A percentile compares a stretch with the other conserved stretches of the same genome.
Evolutionary conservation across 2,797 vertebrate genomes (phyloP).

Genomic region (Spondyliosoma cantharus): DNA sequence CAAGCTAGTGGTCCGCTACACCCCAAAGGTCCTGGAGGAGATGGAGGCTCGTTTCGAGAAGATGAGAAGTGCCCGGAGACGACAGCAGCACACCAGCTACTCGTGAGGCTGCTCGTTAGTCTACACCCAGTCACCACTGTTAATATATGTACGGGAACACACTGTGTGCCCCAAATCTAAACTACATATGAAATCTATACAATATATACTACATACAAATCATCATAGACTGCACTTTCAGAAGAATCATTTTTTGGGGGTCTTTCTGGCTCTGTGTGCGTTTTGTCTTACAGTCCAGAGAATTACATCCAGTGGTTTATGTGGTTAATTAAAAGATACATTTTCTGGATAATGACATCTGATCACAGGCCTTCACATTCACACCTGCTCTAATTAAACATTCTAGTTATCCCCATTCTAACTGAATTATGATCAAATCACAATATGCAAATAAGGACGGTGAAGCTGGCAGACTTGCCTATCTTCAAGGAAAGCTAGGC

Average conservation of each 20-base stretch:
- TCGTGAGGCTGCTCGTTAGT: conserved; percentile 83
- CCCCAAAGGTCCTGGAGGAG: conserved; percentile 93
- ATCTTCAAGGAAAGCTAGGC: neutral
- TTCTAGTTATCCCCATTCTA: neutral
- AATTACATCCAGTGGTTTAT: too few species aligned
- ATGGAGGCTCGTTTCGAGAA: conserved; percentile 97
- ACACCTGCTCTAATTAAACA: too few species aligned
- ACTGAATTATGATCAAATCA: neutral
- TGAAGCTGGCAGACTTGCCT: neutral
- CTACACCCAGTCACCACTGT: neutral
- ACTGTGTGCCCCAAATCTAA: neutral
- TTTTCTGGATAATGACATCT: neutral
- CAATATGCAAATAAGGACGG: neutral
- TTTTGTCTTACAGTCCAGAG: neutral
- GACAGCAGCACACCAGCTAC: conserved; percentile 94
- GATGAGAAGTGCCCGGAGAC: conserved; percentile 91
- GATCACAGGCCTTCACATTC: neutral
- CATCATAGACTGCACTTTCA: neutral
- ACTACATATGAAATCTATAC: neutral
- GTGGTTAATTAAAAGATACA: neutral
- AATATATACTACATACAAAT: neutral
- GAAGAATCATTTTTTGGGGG: neutral
- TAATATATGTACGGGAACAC: neutral
- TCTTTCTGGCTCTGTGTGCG: neutral
- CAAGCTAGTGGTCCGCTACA: conserved; percentile 93